Percentiles rank a stretch among this genome's conserved stretches.
Conservation (phyloP, 2,797 vertebrate genomes). For the Coregonus sp. region DNA sequence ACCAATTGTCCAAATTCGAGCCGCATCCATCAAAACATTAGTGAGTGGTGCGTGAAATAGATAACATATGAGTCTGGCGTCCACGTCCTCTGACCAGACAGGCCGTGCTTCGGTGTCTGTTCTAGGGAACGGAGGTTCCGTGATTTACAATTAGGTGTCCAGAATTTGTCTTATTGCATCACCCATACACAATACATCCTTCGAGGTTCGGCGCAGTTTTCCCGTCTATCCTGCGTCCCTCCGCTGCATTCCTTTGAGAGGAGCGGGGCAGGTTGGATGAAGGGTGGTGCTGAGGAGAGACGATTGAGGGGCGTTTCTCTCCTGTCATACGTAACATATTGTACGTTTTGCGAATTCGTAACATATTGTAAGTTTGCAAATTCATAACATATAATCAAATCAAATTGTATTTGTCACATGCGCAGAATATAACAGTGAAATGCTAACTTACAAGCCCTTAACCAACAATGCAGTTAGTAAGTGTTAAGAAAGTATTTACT, state of each 20-base stretch:
- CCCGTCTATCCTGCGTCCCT: conserved; percentile 71
- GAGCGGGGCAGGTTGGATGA: conserved; percentile 33
- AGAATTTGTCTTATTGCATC: conserved; percentile 52
- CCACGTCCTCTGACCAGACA: conserved; percentile 43
- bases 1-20: neutral
- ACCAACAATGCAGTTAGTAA: too few relatives aligned
- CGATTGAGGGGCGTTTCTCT: conserved; percentile 54
- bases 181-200: conserved; percentile 50
- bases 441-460: too few relatives aligned
- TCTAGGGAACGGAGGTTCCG: conserved; percentile 41
- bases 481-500: too few relatives aligned
- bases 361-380: too few relatives aligned
- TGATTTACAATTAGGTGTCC: conserved; percentile 9
- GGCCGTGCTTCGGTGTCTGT: conserved; percentile 40
- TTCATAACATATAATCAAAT: too few relatives aligned
- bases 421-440: too few relatives aligned
- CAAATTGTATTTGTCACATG: too few relatives aligned
- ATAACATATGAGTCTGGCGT: conserved; percentile 17
- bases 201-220: conserved; percentile 54
- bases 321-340: too few relatives aligned
- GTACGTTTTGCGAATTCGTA: too few relatives aligned
- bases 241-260: conserved; percentile 55
- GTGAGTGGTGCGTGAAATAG: conserved; percentile 4
- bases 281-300: conserved; percentile 69
- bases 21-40: conserved; percentile 12